Conservation (phyloP, 2,888 invertebrate genomes). For the Chrysodeixis includens region DNA sequence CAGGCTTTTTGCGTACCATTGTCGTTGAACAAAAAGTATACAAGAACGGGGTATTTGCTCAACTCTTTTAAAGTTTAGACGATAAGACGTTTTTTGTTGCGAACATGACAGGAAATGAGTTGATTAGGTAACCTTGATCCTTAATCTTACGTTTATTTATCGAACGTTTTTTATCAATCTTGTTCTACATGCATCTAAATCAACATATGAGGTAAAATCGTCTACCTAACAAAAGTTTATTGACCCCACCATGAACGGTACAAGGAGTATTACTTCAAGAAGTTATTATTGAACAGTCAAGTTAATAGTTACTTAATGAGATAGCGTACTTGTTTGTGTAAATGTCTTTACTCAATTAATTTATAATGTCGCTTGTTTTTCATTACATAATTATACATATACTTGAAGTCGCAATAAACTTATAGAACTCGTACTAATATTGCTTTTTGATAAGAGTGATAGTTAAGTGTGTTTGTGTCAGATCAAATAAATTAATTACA, state of each 20-base stretch:
- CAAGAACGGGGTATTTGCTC: slow-evolving; percentile 67
- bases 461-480: neutral
- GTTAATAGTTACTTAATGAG: neutral
- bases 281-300: neutral
- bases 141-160: neutral
- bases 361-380: neutral
- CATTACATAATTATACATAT: neutral
- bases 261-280: neutral
- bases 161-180: neutral
- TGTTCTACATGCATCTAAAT: neutral
- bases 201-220: neutral
- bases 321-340: neutral
- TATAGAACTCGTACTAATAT: neutral
- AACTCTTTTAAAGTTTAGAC: slow-evolving; percentile 58
- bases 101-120: neutral
- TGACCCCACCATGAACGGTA: neutral
- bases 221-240: neutral
- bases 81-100: slow-evolving; percentile 35
- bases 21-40: slow-evolving; percentile 65
- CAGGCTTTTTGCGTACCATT: slow-evolving; percentile 75
- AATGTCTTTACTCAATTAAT: neutral
- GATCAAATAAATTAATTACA: slow-evolving; percentile 3
- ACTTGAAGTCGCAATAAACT: neutral
- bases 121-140: neutral
- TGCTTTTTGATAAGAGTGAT: slow-evolving; percentile 2